These are phyloP conservation scores for Hypolimnas misippus DNA, from an alignment of 2,888 invertebrate genomes.

Conservation along the genomic window DNA sequence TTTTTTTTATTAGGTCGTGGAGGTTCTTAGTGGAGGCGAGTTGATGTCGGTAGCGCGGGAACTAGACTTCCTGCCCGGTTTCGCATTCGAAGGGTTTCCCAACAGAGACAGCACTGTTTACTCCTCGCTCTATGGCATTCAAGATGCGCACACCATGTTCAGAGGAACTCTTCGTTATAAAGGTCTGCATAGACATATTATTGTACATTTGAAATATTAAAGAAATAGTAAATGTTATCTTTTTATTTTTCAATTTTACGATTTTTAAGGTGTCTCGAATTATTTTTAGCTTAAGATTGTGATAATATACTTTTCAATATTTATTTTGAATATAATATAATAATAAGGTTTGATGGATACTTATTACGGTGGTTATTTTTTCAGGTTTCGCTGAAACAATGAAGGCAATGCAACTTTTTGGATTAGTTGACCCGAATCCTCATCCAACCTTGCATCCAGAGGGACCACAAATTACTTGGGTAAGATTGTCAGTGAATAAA, in stretches of 20 bases:
- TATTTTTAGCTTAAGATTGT: too few relatives aligned
- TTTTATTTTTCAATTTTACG: too few relatives aligned
- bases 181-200: constrained; percentile 63
- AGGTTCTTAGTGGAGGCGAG: constrained; percentile 94
- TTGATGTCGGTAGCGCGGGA: constrained; percentile 92
- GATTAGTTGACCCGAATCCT: constrained; percentile 92
- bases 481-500: constrained; percentile 63
- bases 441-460: constrained; percentile 96
- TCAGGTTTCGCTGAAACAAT: constrained; percentile 94
- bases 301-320: too few relatives aligned
- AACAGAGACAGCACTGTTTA: constrained; percentile 98
- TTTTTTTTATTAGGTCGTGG: constrained; percentile 88
- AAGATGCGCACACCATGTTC: constrained; percentile 93
- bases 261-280: too few relatives aligned
- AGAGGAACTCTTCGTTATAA: constrained; percentile 97
- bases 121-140: constrained; percentile 93
- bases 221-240: too few relatives aligned
- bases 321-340: not conserved
- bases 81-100: constrained; percentile 97
- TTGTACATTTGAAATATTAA: too few relatives aligned
- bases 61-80: constrained; percentile 97
- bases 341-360: not conserved
- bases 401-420: constrained; percentile 93
- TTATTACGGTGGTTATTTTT: not conserved
- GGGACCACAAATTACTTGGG: constrained; percentile 98